Conservation (phyloP, 2,888 invertebrate genomes). For the Eumacrocentrus americanus region DNA sequence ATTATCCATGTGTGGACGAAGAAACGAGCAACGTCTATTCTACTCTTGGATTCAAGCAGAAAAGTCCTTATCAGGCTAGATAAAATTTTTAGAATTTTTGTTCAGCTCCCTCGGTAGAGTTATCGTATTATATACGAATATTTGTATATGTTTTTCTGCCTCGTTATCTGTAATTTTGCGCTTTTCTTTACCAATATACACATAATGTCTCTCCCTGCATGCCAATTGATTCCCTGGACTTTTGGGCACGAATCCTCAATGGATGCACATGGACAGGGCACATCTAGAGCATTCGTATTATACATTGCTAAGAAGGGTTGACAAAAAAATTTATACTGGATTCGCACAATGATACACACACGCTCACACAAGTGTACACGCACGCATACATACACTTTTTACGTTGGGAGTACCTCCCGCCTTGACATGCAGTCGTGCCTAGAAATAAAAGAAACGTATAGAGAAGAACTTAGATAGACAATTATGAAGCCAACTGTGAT, state of each 20-base stretch:
- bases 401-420: constrained; percentile 36
- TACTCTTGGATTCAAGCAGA: constrained; percentile 3
- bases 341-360: constrained; percentile 31
- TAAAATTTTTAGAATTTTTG: neutral
- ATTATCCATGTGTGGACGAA: constrained; percentile 5
- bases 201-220: too few relatives aligned
- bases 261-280: neutral
- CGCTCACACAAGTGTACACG: constrained; percentile 30
- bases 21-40: neutral
- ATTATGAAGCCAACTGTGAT: neutral
- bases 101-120: neutral
- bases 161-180: neutral
- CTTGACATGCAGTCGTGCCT: constrained; percentile 41
- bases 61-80: constrained; percentile 10
- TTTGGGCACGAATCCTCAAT: constrained; percentile 15
- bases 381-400: constrained; percentile 41
- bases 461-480: neutral
- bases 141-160: neutral
- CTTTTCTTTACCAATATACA: too few relatives aligned
- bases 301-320: neutral
- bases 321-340: constrained; percentile 1
- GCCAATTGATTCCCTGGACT: constrained; percentile 9
- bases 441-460: constrained; percentile 36
- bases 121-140: too few relatives aligned
- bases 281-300: constrained; percentile 9